A percentile compares a stretch with the other conserved stretches of the same genome.
phyloP scores from a whole-genome alignment of 2,888 invertebrate genomes.

The Noctua pronuba region DNA sequence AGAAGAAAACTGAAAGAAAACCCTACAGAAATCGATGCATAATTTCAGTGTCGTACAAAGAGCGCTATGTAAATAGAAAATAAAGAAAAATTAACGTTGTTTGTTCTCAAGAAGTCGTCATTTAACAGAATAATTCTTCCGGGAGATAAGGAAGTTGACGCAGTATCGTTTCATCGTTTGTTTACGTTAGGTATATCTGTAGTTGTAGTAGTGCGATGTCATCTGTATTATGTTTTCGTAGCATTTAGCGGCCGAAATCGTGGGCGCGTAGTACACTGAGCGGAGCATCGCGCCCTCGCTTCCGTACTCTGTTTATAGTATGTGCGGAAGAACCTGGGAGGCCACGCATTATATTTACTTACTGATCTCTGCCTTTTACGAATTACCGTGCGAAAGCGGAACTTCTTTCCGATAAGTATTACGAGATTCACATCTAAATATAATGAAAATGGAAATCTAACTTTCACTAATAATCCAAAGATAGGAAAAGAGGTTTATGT shows the following conservation, averaged over 20 bases:
- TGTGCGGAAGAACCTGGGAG: constrained; percentile 85
- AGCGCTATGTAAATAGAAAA: constrained; percentile 47
- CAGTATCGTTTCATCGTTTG: constrained; percentile 71
- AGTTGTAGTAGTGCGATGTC: constrained; percentile 67
- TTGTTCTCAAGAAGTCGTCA: constrained; percentile 68
- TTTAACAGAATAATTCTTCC: constrained; percentile 77
- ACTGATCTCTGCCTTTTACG: constrained; percentile 75
- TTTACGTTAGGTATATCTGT: constrained; percentile 71
- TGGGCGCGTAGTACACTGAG: constrained; percentile 69
- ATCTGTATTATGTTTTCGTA: constrained; percentile 68
- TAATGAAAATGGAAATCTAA: constrained; percentile 29
- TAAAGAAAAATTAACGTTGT: constrained; percentile 53
- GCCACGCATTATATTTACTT: constrained; percentile 78
- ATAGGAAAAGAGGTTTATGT: constrained; percentile 39
- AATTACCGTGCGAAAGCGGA: constrained; percentile 69
- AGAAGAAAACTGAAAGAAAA: not conserved
- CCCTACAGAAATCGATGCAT: not conserved
- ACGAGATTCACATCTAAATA: constrained; percentile 29
- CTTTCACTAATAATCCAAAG: constrained; percentile 43
- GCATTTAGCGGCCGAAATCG: constrained; percentile 68
- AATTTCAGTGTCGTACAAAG: not conserved
- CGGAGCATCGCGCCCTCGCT: constrained; percentile 74
- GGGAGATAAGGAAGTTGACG: constrained; percentile 82
- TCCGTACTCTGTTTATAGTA: constrained; percentile 87
- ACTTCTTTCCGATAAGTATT: constrained; percentile 58